Evolutionary conservation across 1,140 invertebrate genomes (phyloP).

Genomic region (Lysiphlebus fabarum): DNA sequence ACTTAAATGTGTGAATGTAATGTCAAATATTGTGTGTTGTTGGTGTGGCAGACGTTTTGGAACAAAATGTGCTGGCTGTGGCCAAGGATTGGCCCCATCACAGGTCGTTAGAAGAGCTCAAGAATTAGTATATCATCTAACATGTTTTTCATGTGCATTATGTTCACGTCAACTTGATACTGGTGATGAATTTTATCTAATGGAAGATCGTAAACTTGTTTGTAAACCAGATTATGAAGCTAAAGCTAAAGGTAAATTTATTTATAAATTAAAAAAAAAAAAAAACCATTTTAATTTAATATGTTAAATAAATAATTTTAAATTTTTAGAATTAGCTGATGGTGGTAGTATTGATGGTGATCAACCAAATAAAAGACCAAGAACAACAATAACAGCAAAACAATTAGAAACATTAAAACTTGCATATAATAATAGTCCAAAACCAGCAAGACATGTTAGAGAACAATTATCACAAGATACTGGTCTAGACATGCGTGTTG

Average conservation of each 20-base stretch:
- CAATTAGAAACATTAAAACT: slow-evolving; percentile 96
- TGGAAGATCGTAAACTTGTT: slow-evolving; percentile 95
- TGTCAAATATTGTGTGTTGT: slow-evolving; percentile 60
- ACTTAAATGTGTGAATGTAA: slow-evolving; percentile 52
- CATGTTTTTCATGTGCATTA: slow-evolving; percentile 94
- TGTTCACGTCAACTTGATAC: slow-evolving; percentile 94
- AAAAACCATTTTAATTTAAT: no score
- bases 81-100: slow-evolving; percentile 92
- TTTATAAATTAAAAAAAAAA: no score
- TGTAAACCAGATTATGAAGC: slow-evolving; percentile 98
- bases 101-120: slow-evolving; percentile 92
- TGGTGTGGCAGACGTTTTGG: slow-evolving; percentile 87
- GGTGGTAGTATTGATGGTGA: slow-evolving; percentile 81
- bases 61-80: slow-evolving; percentile 95
- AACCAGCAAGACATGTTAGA: slow-evolving; percentile 94
- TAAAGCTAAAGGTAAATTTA: slow-evolving; percentile 85
- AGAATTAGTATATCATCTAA: slow-evolving; percentile 94
- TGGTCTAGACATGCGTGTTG: slow-evolving; percentile 96
- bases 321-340: no score
- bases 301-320: no score
- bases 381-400: slow-evolving; percentile 98
- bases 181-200: slow-evolving; percentile 96
- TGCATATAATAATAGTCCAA: slow-evolving; percentile 97
- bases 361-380: slow-evolving; percentile 91
- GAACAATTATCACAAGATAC: slow-evolving; percentile 97